These are phyloP conservation scores for Heterochromis multidens DNA, from an alignment of 2,113 vertebrate genomes.

Conservation along the genomic window DNA sequence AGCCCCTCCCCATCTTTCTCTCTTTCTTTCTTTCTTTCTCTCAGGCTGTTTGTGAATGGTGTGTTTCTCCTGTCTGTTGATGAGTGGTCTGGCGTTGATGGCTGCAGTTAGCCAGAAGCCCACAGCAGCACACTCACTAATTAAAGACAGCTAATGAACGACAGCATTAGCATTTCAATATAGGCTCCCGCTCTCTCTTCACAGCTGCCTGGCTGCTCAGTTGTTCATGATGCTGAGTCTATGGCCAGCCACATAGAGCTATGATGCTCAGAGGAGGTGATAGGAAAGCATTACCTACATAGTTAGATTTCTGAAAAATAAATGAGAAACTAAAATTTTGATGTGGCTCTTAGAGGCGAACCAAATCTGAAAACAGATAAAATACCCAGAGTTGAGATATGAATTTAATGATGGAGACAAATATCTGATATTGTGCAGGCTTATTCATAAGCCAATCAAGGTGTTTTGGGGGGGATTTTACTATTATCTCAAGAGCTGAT, in stretches of 20 bases:
- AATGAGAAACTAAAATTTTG: background rate
- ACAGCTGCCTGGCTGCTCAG: background rate
- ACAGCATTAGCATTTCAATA: conserved; percentile 72
- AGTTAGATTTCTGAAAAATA: background rate
- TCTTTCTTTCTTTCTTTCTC: background rate
- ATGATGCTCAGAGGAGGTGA: background rate
- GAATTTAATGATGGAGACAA: background rate
- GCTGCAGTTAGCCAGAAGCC: conserved; percentile 37
- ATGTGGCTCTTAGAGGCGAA: background rate
- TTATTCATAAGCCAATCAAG: background rate
- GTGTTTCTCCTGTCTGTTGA: conserved; percentile 30
- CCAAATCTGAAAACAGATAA: background rate
- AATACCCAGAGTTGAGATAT: too few relatives aligned
- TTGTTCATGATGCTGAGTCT: background rate
- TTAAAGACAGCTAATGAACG: conserved; percentile 71
- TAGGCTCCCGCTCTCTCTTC: conserved; percentile 7
- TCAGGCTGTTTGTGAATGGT: background rate
- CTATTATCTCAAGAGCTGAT: background rate
- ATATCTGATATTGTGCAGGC: background rate
- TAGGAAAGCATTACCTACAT: accelerated
- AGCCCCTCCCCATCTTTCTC: background rate
- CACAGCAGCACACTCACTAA: conserved; percentile 56
- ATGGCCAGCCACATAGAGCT: background rate
- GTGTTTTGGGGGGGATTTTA: accelerated
- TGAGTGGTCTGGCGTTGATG: conserved; percentile 30